A percentile compares a stretch with the other conserved stretches of the same genome.
Evolutionary conservation across 2,888 invertebrate species (phyloP).

Genomic region (Sarcophaga rosellei): DNA sequence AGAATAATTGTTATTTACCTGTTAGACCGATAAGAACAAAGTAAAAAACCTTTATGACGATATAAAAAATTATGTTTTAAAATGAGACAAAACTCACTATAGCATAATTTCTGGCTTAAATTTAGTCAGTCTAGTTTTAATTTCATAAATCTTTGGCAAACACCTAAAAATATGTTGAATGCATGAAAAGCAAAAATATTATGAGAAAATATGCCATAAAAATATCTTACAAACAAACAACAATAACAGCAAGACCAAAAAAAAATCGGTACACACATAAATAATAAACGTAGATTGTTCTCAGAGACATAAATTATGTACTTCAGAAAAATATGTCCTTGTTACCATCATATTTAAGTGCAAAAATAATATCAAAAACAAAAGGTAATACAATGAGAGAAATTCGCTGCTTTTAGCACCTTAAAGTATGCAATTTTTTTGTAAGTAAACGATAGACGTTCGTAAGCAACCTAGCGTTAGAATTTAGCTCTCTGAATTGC

Average conservation of each 20-base stretch:
- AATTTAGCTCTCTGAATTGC: no score
- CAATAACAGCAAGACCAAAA: background rate
- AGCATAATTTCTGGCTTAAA: background rate
- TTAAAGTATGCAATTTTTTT: background rate
- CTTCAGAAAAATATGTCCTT: constrained; percentile 60
- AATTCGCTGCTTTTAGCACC: background rate
- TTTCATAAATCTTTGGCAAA: background rate
- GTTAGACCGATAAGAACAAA: no score
- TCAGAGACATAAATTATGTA: constrained; percentile 56
- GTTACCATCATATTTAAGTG: constrained; percentile 36
- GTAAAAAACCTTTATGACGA: no score
- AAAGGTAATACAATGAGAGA: constrained; percentile 10
- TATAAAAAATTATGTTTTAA: no score
- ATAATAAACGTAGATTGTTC: constrained; percentile 33
- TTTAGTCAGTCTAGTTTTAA: background rate
- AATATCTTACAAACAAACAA: constrained; percentile 41
- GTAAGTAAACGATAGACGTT: rapidly evolving
- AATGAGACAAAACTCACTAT: background rate
- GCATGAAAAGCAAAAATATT: constrained; percentile 3
- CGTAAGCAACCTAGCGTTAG: no score
- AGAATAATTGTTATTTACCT: no score
- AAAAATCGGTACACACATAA: background rate
- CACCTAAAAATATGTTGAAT: background rate
- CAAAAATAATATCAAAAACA: background rate
- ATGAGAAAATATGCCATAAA: constrained; percentile 27